phyloP scores from a whole-genome alignment of 2,797 vertebrate species.

The Sarcophilus harrisii region DNA sequence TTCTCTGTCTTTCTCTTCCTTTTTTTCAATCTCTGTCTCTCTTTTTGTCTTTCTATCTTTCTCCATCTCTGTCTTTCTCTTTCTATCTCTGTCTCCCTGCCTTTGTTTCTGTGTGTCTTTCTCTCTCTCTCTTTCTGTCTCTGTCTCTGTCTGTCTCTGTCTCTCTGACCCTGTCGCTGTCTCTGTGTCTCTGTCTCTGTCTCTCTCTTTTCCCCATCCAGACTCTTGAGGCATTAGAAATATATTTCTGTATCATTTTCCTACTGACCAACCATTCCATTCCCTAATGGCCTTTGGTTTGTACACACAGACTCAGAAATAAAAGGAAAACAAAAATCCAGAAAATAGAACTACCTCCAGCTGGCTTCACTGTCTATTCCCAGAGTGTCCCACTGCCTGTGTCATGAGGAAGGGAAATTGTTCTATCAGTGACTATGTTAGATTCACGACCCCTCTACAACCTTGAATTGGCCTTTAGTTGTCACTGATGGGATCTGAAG shows the following conservation, averaged over 20 bases:
- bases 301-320: constrained; percentile 52
- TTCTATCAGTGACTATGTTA: constrained; percentile 89
- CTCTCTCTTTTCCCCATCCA: neutral
- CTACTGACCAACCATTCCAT: constrained; percentile 61
- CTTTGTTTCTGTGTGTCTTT: neutral
- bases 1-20: neutral
- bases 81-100: too few species aligned
- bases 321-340: constrained; percentile 78
- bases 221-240: constrained; percentile 63
- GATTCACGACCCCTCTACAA: constrained; percentile 91
- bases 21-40: too few species aligned
- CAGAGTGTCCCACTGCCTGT: constrained; percentile 77
- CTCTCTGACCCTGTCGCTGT: too few species aligned
- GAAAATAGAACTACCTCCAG: constrained; percentile 79
- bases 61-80: neutral
- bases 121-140: too few species aligned
- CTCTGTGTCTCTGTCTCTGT: neutral
- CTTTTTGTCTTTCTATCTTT: neutral
- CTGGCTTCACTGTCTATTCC: constrained; percentile 79
- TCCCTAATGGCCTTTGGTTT: constrained; percentile 68
- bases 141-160: too few species aligned
- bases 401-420: constrained; percentile 88
- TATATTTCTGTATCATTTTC: constrained; percentile 77
- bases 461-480: constrained; percentile 93
- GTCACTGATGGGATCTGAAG: constrained; percentile 91